Percentiles rank a stretch among this genome's conserved stretches.
Conservation (phyloP, 2,113 vertebrate species). For the Callopanchax toddi region DNA sequence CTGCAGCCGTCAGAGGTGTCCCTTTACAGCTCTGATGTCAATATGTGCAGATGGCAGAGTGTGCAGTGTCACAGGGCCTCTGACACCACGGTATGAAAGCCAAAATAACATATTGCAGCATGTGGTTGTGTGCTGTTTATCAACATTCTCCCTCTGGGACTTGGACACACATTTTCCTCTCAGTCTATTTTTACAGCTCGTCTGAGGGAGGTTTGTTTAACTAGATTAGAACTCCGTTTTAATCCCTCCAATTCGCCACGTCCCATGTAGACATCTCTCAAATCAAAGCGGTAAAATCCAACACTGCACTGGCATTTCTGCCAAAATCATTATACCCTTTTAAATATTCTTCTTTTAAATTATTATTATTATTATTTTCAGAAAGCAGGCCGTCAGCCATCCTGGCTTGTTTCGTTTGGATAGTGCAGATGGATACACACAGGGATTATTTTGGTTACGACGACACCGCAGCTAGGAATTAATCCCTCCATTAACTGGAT, state of each 20-base stretch:
- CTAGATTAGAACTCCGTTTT: conserved; percentile 55
- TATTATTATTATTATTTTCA: conserved; percentile 28
- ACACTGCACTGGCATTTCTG: conserved; percentile 25
- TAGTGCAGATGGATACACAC: conserved; percentile 39
- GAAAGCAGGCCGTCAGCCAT: conserved; percentile 40
- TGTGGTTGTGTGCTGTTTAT: conserved; percentile 59
- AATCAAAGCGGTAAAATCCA: conserved; percentile 41
- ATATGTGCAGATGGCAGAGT: conserved; percentile 53
- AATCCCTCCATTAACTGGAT: conserved; percentile 70
- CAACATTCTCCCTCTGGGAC: conserved; percentile 48
- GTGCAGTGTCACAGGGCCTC: conserved; percentile 52
- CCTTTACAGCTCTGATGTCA: conserved; percentile 46
- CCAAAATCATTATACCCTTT: conserved; percentile 33
- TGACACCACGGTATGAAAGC: conserved; percentile 52
- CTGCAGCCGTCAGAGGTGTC: conserved; percentile 33
- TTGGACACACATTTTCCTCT: conserved; percentile 45
- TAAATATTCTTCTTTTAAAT: too few relatives aligned
- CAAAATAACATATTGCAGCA: conserved; percentile 58
- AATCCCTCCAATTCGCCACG: conserved; percentile 53
- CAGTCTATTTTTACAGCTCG: conserved; percentile 37
- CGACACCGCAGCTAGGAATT: conserved; percentile 53
- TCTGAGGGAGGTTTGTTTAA: conserved; percentile 57
- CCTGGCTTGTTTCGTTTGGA: conserved; percentile 51
- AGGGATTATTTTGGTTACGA: conserved; percentile 60
- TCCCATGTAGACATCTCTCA: conserved; percentile 42